These are phyloP conservation scores for Zaprionus inermis DNA, from an alignment of 1,140 invertebrate genomes.

Conservation along the genomic window DNA sequence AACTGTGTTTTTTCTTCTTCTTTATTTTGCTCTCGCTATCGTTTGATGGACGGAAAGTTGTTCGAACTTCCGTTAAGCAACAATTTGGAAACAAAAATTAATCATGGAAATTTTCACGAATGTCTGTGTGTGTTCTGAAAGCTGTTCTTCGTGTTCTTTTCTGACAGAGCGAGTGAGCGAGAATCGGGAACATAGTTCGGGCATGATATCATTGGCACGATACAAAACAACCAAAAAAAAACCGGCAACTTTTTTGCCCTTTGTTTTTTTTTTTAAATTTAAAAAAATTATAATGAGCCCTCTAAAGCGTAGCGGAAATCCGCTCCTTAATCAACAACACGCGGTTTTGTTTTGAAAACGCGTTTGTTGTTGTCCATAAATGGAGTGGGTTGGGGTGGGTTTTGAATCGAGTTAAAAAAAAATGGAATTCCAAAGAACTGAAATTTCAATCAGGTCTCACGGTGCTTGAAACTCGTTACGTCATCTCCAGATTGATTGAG, in stretches of 20 bases:
- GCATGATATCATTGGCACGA: constrained; percentile 38
- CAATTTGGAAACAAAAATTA: not conserved
- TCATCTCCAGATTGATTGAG: constrained; percentile 35
- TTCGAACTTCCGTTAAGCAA: not conserved
- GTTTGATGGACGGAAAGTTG: not conserved
- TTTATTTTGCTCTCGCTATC: not conserved
- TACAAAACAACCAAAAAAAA: constrained; percentile 24
- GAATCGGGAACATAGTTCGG: not conserved
- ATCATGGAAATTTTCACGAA: not conserved
- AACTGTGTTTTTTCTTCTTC: not conserved
- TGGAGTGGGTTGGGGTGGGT: constrained; percentile 2
- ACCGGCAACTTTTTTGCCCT: constrained; percentile 17
- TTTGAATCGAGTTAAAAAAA: not conserved
- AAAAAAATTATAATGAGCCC: constrained; percentile 4
- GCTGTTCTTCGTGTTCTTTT: constrained; percentile 12
- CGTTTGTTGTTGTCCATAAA: not conserved
- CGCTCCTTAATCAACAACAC: constrained; percentile 57
- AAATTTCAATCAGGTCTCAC: not conserved
- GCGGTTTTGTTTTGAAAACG: constrained; percentile 36
- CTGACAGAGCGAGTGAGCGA: not conserved
- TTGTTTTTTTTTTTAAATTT: constrained; percentile 4
- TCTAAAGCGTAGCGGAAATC: constrained; percentile 51
- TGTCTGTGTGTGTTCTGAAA: constrained; percentile 1
- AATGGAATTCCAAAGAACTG: constrained; percentile 23
- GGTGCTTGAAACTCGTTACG: constrained; percentile 58